Evolutionary conservation across 1,140 invertebrate genomes (phyloP), one percentile per base, ranked within the genome.

Genomic region (Hirudo medicinalis): DNA sequence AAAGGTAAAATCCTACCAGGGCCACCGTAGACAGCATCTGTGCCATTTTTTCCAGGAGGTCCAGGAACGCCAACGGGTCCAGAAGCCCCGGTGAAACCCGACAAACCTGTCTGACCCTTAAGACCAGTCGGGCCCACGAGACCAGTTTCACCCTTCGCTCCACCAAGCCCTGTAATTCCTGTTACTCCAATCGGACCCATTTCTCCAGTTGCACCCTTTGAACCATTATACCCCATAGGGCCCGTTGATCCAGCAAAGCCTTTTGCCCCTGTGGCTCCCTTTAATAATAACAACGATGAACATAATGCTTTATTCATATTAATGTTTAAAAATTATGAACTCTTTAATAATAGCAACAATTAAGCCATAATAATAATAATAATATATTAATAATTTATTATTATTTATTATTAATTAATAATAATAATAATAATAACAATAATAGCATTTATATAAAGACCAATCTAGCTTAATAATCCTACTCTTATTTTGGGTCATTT

Each of bases 171-270:
- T 1, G 20, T 63, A 32, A 11, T 32, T 25, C 57, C 57, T 13
- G 19, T 63, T n/a, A n/a, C 22, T 63, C 57, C 57, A 22, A 32
- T 63, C 19, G 57, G 22, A 11, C 57, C 57, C 22, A 13, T 32
- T 25, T 63, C 57, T 19, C 57, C 57, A 6, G 57, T 63, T 63
- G 22, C 57, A 25, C 57, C 57, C 29, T 3, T 63, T 32, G 57
- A 63, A 63, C 57, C 57, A 6, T n/a, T 6, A 11, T 8, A 1
- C 11, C 57, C 57, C 15, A 32, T 63, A 20, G 57, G 11, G 17
- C 57, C 57, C 19, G 57, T 63, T 32, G 57, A 63, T 25, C 57
- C 57, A 25, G 57, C 29, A 20, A 63, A 63, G 57, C 57, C 57
- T 63, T 63, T 63, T 22, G 22, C 13, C 19, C 57, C 57, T 20